Base-by-base conservation (phyloP, 2,888 invertebrate species). In the Eilema griseolum region DNA sequence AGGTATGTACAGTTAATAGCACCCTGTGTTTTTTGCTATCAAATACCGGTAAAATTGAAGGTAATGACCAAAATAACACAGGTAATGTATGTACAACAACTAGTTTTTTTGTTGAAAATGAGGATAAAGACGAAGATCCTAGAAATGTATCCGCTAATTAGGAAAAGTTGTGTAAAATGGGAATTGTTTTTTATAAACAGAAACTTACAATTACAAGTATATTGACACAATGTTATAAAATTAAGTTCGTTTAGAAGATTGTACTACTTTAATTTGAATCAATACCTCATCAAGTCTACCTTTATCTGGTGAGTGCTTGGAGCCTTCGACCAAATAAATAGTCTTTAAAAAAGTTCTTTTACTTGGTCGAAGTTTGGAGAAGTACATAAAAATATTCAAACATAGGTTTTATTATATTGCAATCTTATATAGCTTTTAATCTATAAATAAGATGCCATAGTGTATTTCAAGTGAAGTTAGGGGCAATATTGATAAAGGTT, bases 1-100 rank as follows among this genome's bases (percentile, higher is more conserved):
- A 73, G 85, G 88, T 88, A 88, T 88, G 88, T 81, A 79, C 85
- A 77, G 81, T 86, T 89, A 90, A 88, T 89, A 86, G 87, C 85
- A 81, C 83, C 85, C 83, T 84, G 80, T 86, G 85, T 87, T 88
- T 89, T 89, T 86, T 88, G 85, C 85, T 83, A 83, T 77, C 81
- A 85, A 84, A 85, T 81, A 81, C 83, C 82, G 76, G 78, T 83
- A 85, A 89, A 89, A 86, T 86, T 87, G 88, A 86, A 88, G 87
- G 86, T 89, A 89, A 87, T 86, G 82, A 86, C 85, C 78, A 86
- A 89, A 89, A 89, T 87, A 88, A 85, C 85, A 81, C 79, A 69
- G 68, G 74, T 80, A 82, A 82, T 79, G 80, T 77, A 80, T 75
- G 66, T 77, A 77, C 76, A 70, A 75, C 74, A 73, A 74, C 46